Evolutionary conservation across 1,140 invertebrate species (phyloP), one percentile per base, ranked within the genome.

Genomic region (Penaeus vannamei): DNA sequence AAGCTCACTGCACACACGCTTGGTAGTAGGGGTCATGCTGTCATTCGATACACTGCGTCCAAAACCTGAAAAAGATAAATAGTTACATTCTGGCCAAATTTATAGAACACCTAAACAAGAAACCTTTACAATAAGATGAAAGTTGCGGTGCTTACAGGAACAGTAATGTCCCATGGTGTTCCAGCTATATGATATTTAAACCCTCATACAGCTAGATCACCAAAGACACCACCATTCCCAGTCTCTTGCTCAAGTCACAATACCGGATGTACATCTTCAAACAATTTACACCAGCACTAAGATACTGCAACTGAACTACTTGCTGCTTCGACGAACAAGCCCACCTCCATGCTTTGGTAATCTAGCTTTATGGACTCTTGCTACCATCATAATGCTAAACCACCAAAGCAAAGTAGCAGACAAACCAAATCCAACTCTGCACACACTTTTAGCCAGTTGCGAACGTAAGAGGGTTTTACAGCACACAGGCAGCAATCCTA

Each of bases 321-420:
- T n/a, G 66, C 46, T 20, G 53, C 61, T 62, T 62, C 36, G 88
- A 29, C 12, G 76, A 69, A 8, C 72, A 23, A 46, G 87, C 92
- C 92, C 93, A 91, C 85, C 92, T 93, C 92, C 92, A 91, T 94
- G 93, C 94, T 94, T 94, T 94, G 94, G 94, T 94, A 94, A 94
- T 94, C 93, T 94, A 94, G 94, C 94, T 94, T 94, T 94, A 94
- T 94, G 94, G 94, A 91, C 87, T 90, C 92, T 92, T 84, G 88
- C 80, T 82, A n/a, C 77, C 91, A 90, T 90, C 86, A 84, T 83
- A 97, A 96, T 97, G 97, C 97, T 97, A 97, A 96, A 97, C 96
- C 96, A 97, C 97, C 97, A 98, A 97, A 98, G 97, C 95, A 94
- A 94, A 93, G 93, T 93, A 92, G 92, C n/a, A 61, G 72, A 69